Evolutionary conservation across 2,113 vertebrate genomes (phyloP).

Genomic region (Perccottus glenii): DNA sequence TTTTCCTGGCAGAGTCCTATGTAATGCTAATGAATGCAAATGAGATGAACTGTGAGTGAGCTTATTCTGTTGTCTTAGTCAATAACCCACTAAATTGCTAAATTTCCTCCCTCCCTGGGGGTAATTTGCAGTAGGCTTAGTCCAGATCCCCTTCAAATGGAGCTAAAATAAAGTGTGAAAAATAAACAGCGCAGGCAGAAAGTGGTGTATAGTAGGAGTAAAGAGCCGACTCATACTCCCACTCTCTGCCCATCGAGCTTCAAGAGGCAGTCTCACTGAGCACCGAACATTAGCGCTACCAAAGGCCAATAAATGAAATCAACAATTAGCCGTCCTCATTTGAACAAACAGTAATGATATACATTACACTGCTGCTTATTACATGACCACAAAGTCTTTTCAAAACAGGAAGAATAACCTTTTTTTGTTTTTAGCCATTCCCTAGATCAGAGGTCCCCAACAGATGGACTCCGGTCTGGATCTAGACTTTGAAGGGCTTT

Average conservation of each 20-base stretch:
- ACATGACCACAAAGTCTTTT: too few relatives aligned
- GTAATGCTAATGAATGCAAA: constrained; percentile 14
- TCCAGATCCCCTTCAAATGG: background rate
- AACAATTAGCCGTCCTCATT: constrained; percentile 40
- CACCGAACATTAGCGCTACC: constrained; percentile 49
- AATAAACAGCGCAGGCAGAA: constrained; percentile 5
- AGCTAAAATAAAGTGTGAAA: constrained; percentile 22
- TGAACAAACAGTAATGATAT: constrained; percentile 17
- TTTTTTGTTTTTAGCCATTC: too few relatives aligned
- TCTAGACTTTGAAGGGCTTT: too few relatives aligned
- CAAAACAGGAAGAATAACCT: too few relatives aligned
- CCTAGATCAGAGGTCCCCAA: too few relatives aligned
- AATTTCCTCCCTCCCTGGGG: background rate
- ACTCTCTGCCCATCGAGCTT: constrained; percentile 37
- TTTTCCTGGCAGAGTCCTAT: background rate
- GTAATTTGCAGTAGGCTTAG: constrained; percentile 1
- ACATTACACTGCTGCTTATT: background rate
- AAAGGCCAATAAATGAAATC: constrained; percentile 52
- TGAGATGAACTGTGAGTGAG: background rate
- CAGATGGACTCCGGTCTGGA: too few relatives aligned
- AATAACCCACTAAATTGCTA: background rate
- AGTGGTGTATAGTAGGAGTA: constrained; percentile 28
- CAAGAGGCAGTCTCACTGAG: constrained; percentile 52
- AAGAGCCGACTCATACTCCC: constrained; percentile 49
- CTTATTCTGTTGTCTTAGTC: constrained; percentile 3